Evolutionary conservation across 2,888 invertebrate species (phyloP).

Genomic region (Caenorhabditis angaria): DNA sequence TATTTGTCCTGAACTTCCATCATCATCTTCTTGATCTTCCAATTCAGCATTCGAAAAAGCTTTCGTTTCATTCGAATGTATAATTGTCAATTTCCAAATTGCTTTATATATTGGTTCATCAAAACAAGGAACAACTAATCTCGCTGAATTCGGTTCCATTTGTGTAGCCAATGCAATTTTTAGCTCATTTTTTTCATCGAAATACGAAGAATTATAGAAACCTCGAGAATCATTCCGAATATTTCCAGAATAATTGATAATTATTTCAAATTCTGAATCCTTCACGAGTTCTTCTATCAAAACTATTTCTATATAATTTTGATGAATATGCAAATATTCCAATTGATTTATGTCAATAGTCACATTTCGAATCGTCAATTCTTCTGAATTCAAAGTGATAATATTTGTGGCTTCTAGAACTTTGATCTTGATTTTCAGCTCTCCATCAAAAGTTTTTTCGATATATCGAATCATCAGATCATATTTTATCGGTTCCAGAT

Average conservation of each 20-base stretch:
- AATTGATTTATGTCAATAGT: too few species aligned
- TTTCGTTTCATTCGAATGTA: conserved; percentile 42
- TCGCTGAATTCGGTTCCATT: conserved; percentile 64
- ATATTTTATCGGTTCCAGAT: conserved; percentile 15
- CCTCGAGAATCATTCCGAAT: conserved; percentile 49
- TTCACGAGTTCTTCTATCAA: too few species aligned
- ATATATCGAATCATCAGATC: conserved; percentile 8
- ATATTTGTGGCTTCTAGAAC: too few species aligned
- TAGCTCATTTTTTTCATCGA: conserved; percentile 53
- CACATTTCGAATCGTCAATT: too few species aligned
- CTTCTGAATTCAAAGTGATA: too few species aligned
- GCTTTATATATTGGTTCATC: conserved; percentile 66
- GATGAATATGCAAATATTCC: too few species aligned
- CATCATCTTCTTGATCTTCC: too few species aligned
- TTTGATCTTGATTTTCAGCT: too few species aligned
- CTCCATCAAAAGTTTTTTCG: conserved; percentile 17
- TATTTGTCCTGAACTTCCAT: too few species aligned
- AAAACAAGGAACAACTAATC: conserved; percentile 67
- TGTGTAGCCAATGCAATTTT: conserved; percentile 63
- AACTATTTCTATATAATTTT: too few species aligned
- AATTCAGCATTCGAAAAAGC: too few species aligned
- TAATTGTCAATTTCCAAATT: conserved; percentile 38
- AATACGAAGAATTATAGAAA: conserved; percentile 64
- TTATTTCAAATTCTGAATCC: too few species aligned
- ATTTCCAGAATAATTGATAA: conserved; percentile 48